phyloP scores from a whole-genome alignment of 92 coral and sea anemone genomes.

The Zoanthus solanderi region DNA sequence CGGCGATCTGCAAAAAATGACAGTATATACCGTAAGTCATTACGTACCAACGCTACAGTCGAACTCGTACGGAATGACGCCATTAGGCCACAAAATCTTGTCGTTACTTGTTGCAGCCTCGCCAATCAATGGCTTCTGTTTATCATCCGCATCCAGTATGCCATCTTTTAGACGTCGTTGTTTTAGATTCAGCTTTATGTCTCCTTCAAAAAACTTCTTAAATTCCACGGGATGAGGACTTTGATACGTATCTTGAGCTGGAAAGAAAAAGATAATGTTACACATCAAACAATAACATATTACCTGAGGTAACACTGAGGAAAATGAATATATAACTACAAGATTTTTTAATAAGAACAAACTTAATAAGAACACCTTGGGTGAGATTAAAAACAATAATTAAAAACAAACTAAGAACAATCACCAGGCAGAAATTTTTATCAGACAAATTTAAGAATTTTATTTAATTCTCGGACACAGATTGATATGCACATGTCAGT shows the following conservation, averaged over 20 bases:
- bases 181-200: constrained; percentile 69
- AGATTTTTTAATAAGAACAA: too few species aligned
- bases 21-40: too few species aligned
- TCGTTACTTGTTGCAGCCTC: constrained; percentile 82
- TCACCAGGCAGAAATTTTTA: too few species aligned
- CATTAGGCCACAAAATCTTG: constrained; percentile 87
- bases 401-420: too few species aligned
- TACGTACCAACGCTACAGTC: constrained; percentile 95
- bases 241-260: background rate
- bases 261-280: background rate
- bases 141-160: constrained; percentile 56
- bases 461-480: too few species aligned
- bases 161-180: constrained; percentile 60
- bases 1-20: too few species aligned
- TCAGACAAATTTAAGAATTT: too few species aligned
- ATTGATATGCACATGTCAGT: too few species aligned
- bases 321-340: too few species aligned
- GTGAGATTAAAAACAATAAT: too few species aligned
- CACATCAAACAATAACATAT: background rate
- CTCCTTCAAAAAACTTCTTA: constrained; percentile 75
- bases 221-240: constrained; percentile 10
- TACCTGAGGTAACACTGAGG: too few species aligned
- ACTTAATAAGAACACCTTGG: too few species aligned
- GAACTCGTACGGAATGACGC: constrained; percentile 89
- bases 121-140: constrained; percentile 17